A percentile compares a stretch with the other conserved stretches of the same genome.
Evolutionary conservation across 2,113 vertebrate genomes (phyloP).

Genomic region (Cephalophus harveyi): DNA sequence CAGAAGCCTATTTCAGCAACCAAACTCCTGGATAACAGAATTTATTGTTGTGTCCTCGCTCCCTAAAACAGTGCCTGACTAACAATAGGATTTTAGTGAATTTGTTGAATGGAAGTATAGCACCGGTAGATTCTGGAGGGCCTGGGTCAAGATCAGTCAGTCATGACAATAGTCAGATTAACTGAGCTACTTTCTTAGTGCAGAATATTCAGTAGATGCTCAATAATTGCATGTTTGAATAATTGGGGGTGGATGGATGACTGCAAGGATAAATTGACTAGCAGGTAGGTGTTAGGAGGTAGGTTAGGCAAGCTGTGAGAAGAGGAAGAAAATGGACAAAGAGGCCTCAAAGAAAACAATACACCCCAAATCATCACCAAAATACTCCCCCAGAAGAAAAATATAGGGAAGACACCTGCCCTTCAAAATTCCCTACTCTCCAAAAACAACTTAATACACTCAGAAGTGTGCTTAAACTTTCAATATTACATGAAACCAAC

Average conservation of each 20-base stretch:
- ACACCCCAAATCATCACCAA: neutral
- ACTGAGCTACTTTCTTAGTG: neutral
- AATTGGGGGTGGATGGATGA: neutral
- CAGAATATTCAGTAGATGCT: neutral
- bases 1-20: neutral
- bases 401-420: neutral
- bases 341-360: neutral
- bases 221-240: neutral
- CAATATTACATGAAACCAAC: neutral
- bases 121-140: neutral
- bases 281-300: neutral
- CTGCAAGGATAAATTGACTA: neutral
- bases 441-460: neutral
- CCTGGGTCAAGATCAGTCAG: neutral
- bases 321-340: neutral
- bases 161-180: neutral
- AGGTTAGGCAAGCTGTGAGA: neutral
- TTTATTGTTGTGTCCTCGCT: neutral
- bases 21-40: neutral
- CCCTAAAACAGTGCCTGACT: neutral
- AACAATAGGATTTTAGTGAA: neutral
- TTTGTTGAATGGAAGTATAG: neutral
- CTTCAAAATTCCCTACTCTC: neutral
- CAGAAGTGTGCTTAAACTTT: neutral
- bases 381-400: neutral